phyloP scores from a whole-genome alignment of 2,888 invertebrate species.

The Xestobium rufovillosum region DNA sequence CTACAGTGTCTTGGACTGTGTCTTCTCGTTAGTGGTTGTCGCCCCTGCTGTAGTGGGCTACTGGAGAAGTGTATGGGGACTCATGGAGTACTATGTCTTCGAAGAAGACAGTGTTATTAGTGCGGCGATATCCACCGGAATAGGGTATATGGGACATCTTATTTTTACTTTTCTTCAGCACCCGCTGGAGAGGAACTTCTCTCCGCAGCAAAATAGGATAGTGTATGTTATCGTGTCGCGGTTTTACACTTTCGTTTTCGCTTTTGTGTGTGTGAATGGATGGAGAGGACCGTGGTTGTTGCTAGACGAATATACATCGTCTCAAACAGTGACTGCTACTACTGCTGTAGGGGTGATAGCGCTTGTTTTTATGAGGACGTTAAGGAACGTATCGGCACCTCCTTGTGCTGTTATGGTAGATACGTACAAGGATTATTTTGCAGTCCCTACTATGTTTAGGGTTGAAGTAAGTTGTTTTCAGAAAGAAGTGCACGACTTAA shows the following conservation, averaged over 20 bases:
- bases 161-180: constrained; percentile 62
- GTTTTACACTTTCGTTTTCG: constrained; percentile 67
- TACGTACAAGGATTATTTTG: constrained; percentile 69
- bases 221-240: constrained; percentile 64
- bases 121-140: constrained; percentile 57
- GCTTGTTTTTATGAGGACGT: constrained; percentile 59
- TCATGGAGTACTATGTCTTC: constrained; percentile 65
- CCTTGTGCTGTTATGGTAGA: constrained; percentile 75
- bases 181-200: constrained; percentile 50
- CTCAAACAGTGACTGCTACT: constrained; percentile 54
- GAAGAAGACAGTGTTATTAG: constrained; percentile 55
- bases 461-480: constrained; percentile 60
- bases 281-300: constrained; percentile 82
- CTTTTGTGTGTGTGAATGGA: constrained; percentile 75
- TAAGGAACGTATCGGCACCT: constrained; percentile 74
- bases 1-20: constrained; percentile 55
- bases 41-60: constrained; percentile 77
- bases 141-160: constrained; percentile 65
- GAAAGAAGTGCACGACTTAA: too few relatives aligned
- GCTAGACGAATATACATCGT: constrained; percentile 64
- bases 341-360: constrained; percentile 60
- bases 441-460: constrained; percentile 78
- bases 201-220: constrained; percentile 62
- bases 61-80: constrained; percentile 81
- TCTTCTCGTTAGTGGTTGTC: constrained; percentile 64